These are phyloP conservation scores for Acanthoscelides obtectus DNA, from an alignment of 2,888 invertebrate species.

Conservation along the genomic window DNA sequence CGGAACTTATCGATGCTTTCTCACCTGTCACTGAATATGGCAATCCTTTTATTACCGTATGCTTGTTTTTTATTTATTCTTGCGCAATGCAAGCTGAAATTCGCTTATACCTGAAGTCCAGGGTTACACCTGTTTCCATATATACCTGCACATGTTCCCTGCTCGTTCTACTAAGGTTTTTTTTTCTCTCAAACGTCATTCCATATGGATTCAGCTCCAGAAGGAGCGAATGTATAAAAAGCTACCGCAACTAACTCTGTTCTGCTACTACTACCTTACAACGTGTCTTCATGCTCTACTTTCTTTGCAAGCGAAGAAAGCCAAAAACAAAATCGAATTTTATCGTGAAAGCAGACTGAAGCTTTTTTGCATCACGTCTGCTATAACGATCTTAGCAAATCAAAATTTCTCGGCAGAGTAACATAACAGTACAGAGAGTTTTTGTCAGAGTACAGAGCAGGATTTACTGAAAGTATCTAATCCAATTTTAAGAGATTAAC, in stretches of 20 bases:
- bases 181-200: no score
- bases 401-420: background rate
- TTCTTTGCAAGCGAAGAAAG: background rate
- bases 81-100: no score
- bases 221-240: background rate
- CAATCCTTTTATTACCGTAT: no score
- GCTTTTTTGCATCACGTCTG: background rate
- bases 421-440: background rate
- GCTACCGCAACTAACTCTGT: background rate
- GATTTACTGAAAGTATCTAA: background rate
- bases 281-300: background rate
- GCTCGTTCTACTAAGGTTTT: no score
- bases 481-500: no score
- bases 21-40: no score
- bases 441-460: background rate
- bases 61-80: no score
- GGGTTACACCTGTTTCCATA: no score
- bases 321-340: background rate
- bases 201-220: no score
- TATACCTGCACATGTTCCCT: no score
- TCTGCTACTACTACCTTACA: background rate
- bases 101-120: no score
- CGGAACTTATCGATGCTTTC: no score
- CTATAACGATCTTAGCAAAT: background rate
- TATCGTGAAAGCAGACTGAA: background rate